These are phyloP conservation scores for Atta colombica DNA, from an alignment of 1,140 invertebrate species.

Conservation along the genomic window DNA sequence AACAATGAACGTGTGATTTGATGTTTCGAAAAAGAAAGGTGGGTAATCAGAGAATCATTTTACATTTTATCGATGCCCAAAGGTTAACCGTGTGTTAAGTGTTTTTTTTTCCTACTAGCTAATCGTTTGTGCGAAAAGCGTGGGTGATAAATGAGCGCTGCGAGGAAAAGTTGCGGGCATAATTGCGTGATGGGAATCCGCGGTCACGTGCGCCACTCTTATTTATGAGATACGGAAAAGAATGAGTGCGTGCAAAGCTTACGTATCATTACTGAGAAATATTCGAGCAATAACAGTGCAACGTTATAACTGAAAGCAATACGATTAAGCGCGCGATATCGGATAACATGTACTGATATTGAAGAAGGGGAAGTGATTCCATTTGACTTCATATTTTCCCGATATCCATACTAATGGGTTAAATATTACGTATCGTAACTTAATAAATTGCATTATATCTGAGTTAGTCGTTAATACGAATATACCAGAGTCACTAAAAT, in stretches of 20 bases:
- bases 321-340: not conserved
- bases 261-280: slow-evolving; percentile 12
- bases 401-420: not conserved
- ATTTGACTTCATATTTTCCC: not conserved
- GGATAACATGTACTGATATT: not conserved
- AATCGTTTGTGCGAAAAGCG: slow-evolving; percentile 48
- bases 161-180: slow-evolving; percentile 30
- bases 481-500: not conserved
- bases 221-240: slow-evolving; percentile 48
- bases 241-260: slow-evolving; percentile 12
- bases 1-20: not conserved
- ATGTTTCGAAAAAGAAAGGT: not conserved
- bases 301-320: slow-evolving; percentile 10
- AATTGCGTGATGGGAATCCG: slow-evolving; percentile 37
- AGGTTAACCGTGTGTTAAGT: slow-evolving; percentile 48
- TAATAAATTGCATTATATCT: slow-evolving; percentile 14
- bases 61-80: slow-evolving; percentile 4
- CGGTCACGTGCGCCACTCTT: slow-evolving; percentile 30
- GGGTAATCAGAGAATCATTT: not conserved
- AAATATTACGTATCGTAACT: not conserved
- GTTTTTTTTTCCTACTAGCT: not conserved
- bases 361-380: too few relatives aligned
- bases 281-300: not conserved
- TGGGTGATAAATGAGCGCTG: slow-evolving; percentile 22
- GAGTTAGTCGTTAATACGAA: not conserved